phyloP scores from a whole-genome alignment of 1,140 invertebrate genomes.

The Hypothenemus hampei region DNA sequence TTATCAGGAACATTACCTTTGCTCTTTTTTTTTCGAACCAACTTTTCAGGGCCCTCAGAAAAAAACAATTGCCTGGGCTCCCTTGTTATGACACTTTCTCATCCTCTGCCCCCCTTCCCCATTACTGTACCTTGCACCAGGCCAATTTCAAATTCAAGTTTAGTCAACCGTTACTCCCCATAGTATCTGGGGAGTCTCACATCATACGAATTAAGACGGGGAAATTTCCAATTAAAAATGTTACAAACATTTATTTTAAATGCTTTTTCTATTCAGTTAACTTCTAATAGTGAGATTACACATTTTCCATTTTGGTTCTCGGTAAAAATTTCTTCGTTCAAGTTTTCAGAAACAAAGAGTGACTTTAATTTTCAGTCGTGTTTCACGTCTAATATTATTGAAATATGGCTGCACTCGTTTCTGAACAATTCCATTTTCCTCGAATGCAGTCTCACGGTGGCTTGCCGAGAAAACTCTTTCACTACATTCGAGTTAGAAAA shows the following conservation, averaged over 20 bases:
- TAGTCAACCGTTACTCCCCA: slow-evolving; percentile 15
- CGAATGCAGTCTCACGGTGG: neutral
- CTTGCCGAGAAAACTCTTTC: slow-evolving; percentile 7
- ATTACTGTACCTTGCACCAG: slow-evolving; percentile 9
- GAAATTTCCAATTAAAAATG: too few species aligned
- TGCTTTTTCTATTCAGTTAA: too few species aligned
- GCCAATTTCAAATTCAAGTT: slow-evolving; percentile 13
- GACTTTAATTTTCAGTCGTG: slow-evolving; percentile 10
- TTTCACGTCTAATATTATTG: slow-evolving; percentile 8
- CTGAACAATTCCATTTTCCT: slow-evolving; percentile 6
- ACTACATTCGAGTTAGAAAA: too few species aligned
- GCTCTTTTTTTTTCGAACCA: slow-evolving; percentile 15
- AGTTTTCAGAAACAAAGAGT: slow-evolving; percentile 4
- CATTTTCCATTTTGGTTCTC: too few species aligned
- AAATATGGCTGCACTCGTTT: slow-evolving; percentile 1
- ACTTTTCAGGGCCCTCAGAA: slow-evolving; percentile 3
- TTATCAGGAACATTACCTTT: slow-evolving; percentile 17
- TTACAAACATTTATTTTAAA: too few species aligned
- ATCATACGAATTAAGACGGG: slow-evolving; percentile 7
- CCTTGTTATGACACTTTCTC: slow-evolving; percentile 7
- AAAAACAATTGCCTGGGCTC: slow-evolving; percentile 9
- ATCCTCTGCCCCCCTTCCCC: neutral
- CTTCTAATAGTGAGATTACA: too few species aligned
- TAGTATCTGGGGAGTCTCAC: neutral
- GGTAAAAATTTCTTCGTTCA: too few species aligned